These are phyloP conservation scores for Athripsodes cinereus DNA, from an alignment of 2,888 invertebrate species.

Conservation along the genomic window DNA sequence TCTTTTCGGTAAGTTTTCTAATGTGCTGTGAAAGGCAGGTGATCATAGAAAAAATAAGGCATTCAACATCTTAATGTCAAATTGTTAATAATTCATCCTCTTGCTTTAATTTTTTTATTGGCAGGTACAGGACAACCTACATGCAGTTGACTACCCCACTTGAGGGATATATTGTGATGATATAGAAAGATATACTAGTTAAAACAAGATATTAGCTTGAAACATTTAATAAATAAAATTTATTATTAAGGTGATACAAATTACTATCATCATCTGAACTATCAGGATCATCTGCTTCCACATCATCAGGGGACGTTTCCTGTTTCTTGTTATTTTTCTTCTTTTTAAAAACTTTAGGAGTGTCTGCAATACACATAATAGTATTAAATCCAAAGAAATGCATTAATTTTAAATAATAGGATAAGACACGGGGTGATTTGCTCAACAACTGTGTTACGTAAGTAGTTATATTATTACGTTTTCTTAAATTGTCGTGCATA, in stretches of 20 bases:
- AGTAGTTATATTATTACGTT: conserved; percentile 46
- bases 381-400: conserved; percentile 13
- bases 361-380: too few relatives aligned
- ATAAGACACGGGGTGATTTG: conserved; percentile 15
- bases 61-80: too few relatives aligned
- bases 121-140: too few relatives aligned
- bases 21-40: too few relatives aligned
- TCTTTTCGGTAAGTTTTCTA: too few relatives aligned
- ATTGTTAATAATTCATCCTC: too few relatives aligned
- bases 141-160: too few relatives aligned
- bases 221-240: conserved; percentile 11
- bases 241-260: conserved; percentile 13
- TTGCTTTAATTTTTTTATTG: too few relatives aligned
- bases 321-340: conserved; percentile 1
- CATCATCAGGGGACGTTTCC: conserved; percentile 1
- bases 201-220: not conserved
- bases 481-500: conserved; percentile 56
- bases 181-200: too few relatives aligned
- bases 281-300: not conserved
- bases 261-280: conserved; percentile 8
- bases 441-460: conserved; percentile 45
- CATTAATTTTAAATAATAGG: conserved; percentile 15
- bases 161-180: too few relatives aligned
- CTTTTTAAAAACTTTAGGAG: too few relatives aligned
- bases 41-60: too few relatives aligned